phyloP scores from a whole-genome alignment of 2,113 vertebrate species.

The Crotalus helleri region DNA sequence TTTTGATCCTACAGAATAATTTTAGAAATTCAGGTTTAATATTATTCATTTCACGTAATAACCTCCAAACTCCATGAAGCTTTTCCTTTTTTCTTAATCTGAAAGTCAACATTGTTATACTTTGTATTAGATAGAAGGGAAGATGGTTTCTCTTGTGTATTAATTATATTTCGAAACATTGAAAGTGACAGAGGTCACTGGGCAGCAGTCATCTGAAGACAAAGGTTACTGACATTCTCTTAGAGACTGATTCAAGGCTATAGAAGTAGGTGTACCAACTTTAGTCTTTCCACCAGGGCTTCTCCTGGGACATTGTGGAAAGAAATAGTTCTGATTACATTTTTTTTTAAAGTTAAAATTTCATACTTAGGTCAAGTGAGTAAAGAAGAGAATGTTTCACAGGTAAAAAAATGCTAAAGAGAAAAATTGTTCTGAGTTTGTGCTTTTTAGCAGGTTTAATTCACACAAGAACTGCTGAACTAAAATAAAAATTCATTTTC shows the following conservation, averaged over 20 bases:
- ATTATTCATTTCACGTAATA: neutral
- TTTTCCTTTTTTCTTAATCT: neutral
- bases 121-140: neutral
- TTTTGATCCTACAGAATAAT: neutral
- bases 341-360: neutral
- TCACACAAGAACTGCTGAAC: neutral
- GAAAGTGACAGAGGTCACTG: neutral
- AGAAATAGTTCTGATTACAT: neutral
- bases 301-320: neutral
- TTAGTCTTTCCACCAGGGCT: neutral
- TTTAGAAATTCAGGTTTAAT: neutral
- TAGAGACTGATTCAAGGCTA: neutral
- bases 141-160: slow-evolving; percentile 13
- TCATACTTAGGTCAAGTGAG: neutral
- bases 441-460: neutral
- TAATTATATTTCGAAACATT: slow-evolving; percentile 20
- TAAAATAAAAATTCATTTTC: neutral
- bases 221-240: neutral
- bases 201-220: neutral
- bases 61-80: neutral
- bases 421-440: neutral
- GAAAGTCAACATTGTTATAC: neutral
- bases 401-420: neutral
- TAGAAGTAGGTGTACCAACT: neutral
- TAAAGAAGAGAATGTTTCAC: neutral